Conservation (phyloP, 2,113 vertebrate species). For the Lutjanus erythropterus region DNA sequence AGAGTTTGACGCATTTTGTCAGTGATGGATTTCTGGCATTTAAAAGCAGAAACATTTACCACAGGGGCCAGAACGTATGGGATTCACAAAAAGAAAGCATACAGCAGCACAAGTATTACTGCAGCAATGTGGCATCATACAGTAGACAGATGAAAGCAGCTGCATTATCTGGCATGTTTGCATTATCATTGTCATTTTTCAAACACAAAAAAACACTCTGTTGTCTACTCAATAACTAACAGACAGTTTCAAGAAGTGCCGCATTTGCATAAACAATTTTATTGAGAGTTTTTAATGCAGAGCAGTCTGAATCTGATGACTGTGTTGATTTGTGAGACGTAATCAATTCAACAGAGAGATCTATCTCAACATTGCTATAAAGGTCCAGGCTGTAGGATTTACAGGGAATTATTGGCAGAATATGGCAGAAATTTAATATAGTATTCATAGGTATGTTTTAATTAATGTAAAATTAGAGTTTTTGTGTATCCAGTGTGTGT, state of each 20-base stretch:
- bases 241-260: not conserved
- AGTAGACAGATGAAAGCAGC: not conserved
- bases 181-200: not conserved
- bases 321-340: not conserved
- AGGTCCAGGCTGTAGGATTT: no score
- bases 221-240: not conserved
- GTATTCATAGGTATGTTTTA: no score
- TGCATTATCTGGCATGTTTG: not conserved
- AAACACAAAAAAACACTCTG: not conserved
- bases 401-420: no score
- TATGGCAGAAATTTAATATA: no score
- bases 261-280: not conserved
- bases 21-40: slow-evolving; percentile 33
- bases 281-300: not conserved
- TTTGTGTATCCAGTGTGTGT: no score
- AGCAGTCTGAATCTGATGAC: not conserved
- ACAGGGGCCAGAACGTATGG: not conserved
- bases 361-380: not conserved
- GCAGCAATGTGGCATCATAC: not conserved
- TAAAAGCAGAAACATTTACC: slow-evolving; percentile 5
- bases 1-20: slow-evolving; percentile 19
- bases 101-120: not conserved
- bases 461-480: no score
- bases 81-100: slow-evolving; percentile 3
- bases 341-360: not conserved